A percentile compares a stretch with the other conserved stretches of the same genome.
These are phyloP conservation scores for Speoplatyrhinus poulsoni DNA, from an alignment of 2,113 vertebrate species.

Conservation along the genomic window DNA sequence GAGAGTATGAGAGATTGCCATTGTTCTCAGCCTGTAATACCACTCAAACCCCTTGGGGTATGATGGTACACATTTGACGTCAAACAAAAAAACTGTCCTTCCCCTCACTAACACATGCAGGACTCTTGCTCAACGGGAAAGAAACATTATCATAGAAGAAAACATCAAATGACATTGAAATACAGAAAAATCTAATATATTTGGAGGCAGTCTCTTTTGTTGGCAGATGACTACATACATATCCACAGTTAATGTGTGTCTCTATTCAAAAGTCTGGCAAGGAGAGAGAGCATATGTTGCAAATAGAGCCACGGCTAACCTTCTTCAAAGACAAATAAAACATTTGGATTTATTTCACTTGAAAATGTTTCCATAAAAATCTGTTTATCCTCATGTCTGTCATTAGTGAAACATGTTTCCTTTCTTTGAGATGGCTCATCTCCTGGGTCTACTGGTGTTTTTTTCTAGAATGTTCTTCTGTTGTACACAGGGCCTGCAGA, in stretches of 20 bases:
- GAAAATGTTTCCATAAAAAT: too few relatives aligned
- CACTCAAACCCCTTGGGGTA: background rate
- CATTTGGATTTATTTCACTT: too few relatives aligned
- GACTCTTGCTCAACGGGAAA: conserved; percentile 15
- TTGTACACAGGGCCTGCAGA: too few relatives aligned
- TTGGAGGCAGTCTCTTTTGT: conserved; percentile 18
- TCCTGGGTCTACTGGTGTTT: too few relatives aligned
- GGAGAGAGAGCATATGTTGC: conserved; percentile 2
- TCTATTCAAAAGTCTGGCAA: conserved; percentile 39
- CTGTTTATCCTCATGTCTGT: too few relatives aligned
- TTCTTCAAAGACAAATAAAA: too few relatives aligned
- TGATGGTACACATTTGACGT: conserved; percentile 3
- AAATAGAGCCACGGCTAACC: too few relatives aligned
- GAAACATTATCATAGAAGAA: conserved; percentile 23
- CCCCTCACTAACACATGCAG: conserved; percentile 25
- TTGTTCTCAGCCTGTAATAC: conserved; percentile 9
- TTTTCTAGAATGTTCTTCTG: too few relatives aligned
- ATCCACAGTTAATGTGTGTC: conserved; percentile 15
- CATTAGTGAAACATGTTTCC: too few relatives aligned
- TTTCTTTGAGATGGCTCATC: too few relatives aligned
- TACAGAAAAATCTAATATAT: conserved; percentile 18
- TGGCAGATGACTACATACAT: background rate
- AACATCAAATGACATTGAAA: conserved; percentile 25
- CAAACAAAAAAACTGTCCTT: background rate
- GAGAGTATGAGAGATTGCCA: background rate